Conservation (phyloP, 23 tunicate genomes). For the Halocynthia roretzi region DNA sequence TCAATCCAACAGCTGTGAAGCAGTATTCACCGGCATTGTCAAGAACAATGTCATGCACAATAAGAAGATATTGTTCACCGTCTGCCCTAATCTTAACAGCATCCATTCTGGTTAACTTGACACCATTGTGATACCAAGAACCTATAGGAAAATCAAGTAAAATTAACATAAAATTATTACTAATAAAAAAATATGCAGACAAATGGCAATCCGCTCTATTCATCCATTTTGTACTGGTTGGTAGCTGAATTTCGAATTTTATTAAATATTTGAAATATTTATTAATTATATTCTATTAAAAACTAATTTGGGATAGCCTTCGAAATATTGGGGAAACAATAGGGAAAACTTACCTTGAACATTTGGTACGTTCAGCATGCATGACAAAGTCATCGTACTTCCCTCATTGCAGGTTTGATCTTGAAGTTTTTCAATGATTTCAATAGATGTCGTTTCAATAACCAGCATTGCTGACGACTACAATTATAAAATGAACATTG, state of each 20-base stretch:
- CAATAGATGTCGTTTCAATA: conserved; percentile 36
- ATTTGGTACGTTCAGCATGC: conserved; percentile 59
- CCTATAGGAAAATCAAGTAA: conserved; percentile 14
- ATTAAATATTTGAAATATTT: no score
- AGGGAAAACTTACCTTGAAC: conserved; percentile 34
- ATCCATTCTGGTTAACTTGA: conserved; percentile 50
- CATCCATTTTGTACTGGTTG: no score
- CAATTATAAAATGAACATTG: not conserved
- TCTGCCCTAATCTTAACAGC: conserved; percentile 52
- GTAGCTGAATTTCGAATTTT: no score
- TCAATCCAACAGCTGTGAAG: conserved; percentile 55
- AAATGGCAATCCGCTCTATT: no score
- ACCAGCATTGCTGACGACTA: conserved; percentile 53
- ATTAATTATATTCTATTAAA: no score
- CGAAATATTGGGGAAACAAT: not conserved
- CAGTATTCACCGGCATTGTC: conserved; percentile 63
- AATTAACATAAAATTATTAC: not conserved
- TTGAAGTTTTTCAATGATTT: conserved; percentile 35
- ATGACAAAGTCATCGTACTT: conserved; percentile 38
- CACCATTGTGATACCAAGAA: conserved; percentile 78
- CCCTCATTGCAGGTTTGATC: conserved; percentile 42
- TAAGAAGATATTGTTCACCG: conserved; percentile 41
- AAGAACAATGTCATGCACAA: conserved; percentile 47
- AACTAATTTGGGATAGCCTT: no score
- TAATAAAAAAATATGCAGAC: not conserved